A percentile compares a stretch with the other conserved stretches of the same genome.
Evolutionary conservation across 2,797 vertebrate genomes (phyloP).

Genomic region (Chromobotia macracanthus): DNA sequence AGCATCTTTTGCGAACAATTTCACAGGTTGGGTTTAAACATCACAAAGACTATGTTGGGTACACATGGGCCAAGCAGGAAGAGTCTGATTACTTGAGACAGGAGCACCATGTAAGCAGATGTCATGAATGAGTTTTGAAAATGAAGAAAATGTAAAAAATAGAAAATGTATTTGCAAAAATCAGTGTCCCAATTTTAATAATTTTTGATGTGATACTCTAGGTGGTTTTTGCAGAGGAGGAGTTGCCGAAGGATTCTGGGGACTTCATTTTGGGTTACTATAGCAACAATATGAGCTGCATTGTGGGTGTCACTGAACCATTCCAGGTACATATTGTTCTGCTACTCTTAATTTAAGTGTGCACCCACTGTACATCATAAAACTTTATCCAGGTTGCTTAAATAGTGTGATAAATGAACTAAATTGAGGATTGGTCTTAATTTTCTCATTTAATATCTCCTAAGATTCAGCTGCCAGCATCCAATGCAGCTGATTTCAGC

Average conservation of each 20-base stretch:
- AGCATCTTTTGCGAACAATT: neutral
- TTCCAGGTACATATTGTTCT: slow-evolving; percentile 88
- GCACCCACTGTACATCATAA: neutral
- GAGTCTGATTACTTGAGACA: slow-evolving; percentile 82
- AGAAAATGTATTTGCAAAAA: neutral
- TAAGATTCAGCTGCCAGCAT: slow-evolving; percentile 89
- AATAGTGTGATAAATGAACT: neutral
- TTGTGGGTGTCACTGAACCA: slow-evolving; percentile 93
- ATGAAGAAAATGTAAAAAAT: no score
- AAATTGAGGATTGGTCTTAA: neutral
- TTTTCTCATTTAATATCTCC: slow-evolving; percentile 38
- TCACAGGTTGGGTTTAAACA: slow-evolving; percentile 94
- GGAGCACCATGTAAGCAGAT: slow-evolving; percentile 79
- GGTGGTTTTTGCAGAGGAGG: slow-evolving; percentile 91
- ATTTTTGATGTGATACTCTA: slow-evolving; percentile 61
- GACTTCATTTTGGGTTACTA: slow-evolving; percentile 97
- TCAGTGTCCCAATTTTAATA: neutral
- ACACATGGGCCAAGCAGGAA: slow-evolving; percentile 95
- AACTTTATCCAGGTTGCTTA: neutral
- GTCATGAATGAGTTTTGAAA: neutral
- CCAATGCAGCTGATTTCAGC: slow-evolving; percentile 75
- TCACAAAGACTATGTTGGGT: slow-evolving; percentile 94
- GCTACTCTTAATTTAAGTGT: no score
- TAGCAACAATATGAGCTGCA: slow-evolving; percentile 89
- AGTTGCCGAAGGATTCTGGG: slow-evolving; percentile 89